Evolutionary conservation across 2,797 vertebrate species (phyloP), one percentile per base, ranked within the genome.

Genomic region (Alca torda): DNA sequence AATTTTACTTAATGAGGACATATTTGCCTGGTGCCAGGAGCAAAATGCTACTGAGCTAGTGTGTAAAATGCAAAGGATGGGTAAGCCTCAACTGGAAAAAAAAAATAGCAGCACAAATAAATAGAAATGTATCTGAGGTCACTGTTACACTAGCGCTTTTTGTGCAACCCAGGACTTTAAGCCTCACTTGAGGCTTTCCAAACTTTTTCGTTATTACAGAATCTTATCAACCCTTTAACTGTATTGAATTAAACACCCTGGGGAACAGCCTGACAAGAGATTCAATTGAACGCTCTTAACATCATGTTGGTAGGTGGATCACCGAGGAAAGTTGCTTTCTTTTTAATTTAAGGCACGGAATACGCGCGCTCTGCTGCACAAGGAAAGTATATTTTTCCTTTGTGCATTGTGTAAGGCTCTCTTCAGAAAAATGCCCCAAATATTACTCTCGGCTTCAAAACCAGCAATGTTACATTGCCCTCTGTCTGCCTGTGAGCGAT

Each of bases 1-100:
- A 95, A 95, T 91, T 95, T 94, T 94, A 94, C 82, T 92, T 95
- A 95, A 95, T 93, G 91, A 96, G 93, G 85, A 93, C 50, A 25
- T 92, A 84, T 89, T 93, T 95, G 74, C 69, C 76, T 59, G 57
- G 9, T 91, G 88, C 94, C 91, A 84, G 77, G 53, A 93, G 84
- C 48, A 75, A 93, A 96, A 93, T 67, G 54, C 60, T 85, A 50
- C 54, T 46, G 91, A 85, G 59, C 46, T 90, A 46, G 54, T 84
- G 57, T 65, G 73, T 56, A 61, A 96, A 89, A 95, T 75, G 87
- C 69, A 74, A 68, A 33, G 70, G 60, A 89, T 65, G 63, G 53
- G 28, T 73, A 89, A 90, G 37, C 43, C 56, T 89, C 65, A 69
- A 50, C 39, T 48, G 33, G 31, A 79, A 72, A 84, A 84, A 80